Conservation (phyloP, 2,113 vertebrate genomes). For the Brachypteracias leptosomus region DNA sequence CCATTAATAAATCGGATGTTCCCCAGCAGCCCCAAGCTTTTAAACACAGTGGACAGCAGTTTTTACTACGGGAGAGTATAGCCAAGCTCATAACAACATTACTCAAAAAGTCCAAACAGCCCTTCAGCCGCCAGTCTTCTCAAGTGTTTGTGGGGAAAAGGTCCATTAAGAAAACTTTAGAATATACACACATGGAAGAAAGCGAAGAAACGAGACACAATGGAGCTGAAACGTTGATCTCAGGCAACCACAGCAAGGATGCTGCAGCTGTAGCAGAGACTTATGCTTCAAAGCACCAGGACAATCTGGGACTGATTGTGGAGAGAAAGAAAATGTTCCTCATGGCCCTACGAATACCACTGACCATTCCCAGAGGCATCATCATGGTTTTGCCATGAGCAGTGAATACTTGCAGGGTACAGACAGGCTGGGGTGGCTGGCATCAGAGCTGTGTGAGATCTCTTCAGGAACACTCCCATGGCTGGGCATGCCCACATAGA, state of each 20-base stretch:
- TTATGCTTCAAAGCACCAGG: fast-evolving
- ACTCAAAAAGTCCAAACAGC: conserved; percentile 59
- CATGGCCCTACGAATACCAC: neutral
- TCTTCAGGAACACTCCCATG: neutral
- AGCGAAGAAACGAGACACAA: conserved; percentile 17
- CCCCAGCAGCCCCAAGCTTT: conserved; percentile 34
- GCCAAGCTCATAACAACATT: conserved; percentile 61
- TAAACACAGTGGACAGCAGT: conserved; percentile 47
- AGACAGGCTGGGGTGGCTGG: neutral
- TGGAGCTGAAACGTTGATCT: neutral
- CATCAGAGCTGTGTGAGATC: neutral
- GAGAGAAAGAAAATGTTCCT: neutral
- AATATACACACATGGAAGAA: conserved; percentile 48
- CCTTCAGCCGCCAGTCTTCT: conserved; percentile 47
- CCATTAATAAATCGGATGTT: conserved; percentile 57
- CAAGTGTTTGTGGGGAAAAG: conserved; percentile 46
- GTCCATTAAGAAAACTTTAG: conserved; percentile 42
- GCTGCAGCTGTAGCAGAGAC: fast-evolving
- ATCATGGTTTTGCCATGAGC: neutral
- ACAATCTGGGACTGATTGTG: neutral
- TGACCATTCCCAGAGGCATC: neutral
- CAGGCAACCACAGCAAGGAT: neutral
- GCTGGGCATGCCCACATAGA: neutral
- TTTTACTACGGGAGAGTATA: conserved; percentile 30
- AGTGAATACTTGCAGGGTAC: neutral